phyloP scores from a whole-genome alignment of 2,797 vertebrate species.

The Lutjanus campechanus region DNA sequence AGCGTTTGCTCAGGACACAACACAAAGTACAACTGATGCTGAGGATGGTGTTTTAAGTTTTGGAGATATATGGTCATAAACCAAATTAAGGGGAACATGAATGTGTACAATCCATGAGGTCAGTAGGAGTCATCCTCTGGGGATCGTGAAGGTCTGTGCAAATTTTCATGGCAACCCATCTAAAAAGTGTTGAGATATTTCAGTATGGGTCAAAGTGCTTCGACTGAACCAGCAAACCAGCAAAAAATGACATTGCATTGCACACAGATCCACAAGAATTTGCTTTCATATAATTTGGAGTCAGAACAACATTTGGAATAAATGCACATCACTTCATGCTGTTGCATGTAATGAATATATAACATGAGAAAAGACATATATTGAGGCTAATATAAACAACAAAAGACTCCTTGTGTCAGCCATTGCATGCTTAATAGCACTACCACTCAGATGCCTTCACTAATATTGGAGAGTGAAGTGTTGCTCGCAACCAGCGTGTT shows the following conservation, averaged over 20 bases:
- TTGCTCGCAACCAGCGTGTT: constrained; percentile 50
- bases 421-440: constrained; percentile 18
- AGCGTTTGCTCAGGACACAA: no score
- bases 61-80: no score
- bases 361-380: background rate
- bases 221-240: no score
- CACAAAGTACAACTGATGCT: no score
- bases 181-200: background rate
- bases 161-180: background rate
- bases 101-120: no score
- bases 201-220: no score
- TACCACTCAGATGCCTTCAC: constrained; percentile 4
- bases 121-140: background rate
- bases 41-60: no score
- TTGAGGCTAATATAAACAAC: background rate
- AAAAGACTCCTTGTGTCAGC: background rate
- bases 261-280: background rate
- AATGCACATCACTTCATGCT: background rate
- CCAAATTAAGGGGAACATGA: no score
- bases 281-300: background rate
- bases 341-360: constrained; percentile 1
- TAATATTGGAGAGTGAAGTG: constrained; percentile 41
- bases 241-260: background rate
- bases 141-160: background rate
- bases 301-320: background rate